Evolutionary conservation across 2,797 vertebrate species (phyloP), one percentile per base, ranked within the genome.

Genomic region (Lates japonicus): DNA sequence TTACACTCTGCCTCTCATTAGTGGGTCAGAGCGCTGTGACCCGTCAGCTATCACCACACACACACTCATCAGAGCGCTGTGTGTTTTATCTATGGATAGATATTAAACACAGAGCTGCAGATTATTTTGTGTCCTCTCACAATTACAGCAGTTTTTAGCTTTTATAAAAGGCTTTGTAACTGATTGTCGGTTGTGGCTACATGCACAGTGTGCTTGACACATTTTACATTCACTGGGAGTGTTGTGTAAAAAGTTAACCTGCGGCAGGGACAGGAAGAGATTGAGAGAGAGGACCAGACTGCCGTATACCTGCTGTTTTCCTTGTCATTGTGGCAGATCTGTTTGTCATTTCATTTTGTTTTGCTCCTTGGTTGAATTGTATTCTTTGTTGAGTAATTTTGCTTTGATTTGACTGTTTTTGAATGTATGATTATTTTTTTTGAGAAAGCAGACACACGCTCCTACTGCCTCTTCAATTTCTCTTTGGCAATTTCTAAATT

Each of bases 1-100:
- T 86, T 83, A 72, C 22, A 29, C 68, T 88, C 80, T 82, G 82
- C 67, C 77, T 87, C 88, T 91, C 80, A 81, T 88, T 91, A 88
- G 84, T 62, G 80, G 87, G 86, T 90, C 85, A 74, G 75, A 66
- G 70, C 29, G 31, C 76, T 62, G 74, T 58, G 89, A 92, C 87
- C 89, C 33, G 37, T 74, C 76, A 75, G 46, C 70, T 65, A 48
- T 76, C 44, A 2, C 25, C 65, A 69, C 64, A 1, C 68, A 73
- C 72, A 78, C 74, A 46, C 79, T 63, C 80, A 48, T 59, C 66
- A 58, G 5, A 63, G 66, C 3, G 0, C 54, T 7, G 63, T 37
- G 74, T 61, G 49, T 72, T 71, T 76, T 14, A 76, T 75, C 75
- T 62, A 33, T 14, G 70, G 42, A 63, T 63, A 67, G 60, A 78